A percentile compares a stretch with the other conserved stretches of the same genome.
Conservation (phyloP, 2,797 vertebrate genomes). For the Fratercula arctica region DNA sequence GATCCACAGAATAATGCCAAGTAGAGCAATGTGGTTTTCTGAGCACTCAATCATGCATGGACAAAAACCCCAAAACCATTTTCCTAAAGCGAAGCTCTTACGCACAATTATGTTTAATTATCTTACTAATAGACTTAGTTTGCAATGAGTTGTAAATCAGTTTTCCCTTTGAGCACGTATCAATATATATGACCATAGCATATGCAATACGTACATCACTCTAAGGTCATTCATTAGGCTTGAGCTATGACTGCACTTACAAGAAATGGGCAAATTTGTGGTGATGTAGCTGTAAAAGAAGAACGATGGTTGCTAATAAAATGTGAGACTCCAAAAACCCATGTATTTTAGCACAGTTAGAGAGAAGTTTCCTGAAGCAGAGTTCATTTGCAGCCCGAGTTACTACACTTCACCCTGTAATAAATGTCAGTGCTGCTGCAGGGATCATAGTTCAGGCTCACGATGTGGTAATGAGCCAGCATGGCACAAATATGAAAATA, state of each 20-base stretch:
- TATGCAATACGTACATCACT: rapidly evolving
- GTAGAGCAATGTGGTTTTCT: neutral
- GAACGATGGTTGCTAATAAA: rapidly evolving
- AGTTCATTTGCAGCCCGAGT: neutral
- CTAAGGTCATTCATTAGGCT: neutral
- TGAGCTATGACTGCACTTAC: rapidly evolving
- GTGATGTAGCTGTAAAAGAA: neutral
- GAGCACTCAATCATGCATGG: neutral
- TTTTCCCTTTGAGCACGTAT: neutral
- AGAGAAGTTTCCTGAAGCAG: neutral
- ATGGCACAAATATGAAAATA: neutral
- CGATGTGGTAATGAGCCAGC: neutral
- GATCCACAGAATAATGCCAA: neutral
- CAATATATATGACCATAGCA: neutral
- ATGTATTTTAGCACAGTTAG: neutral
- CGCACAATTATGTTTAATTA: neutral
- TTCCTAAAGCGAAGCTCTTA: neutral
- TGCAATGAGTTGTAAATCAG: neutral
- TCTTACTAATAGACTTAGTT: neutral
- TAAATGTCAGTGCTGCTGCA: neutral
- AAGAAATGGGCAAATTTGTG: neutral
- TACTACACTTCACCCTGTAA: neutral
- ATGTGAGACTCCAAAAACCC: neutral
- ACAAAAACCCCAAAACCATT: neutral
- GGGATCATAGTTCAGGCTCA: neutral